Conservation (phyloP, 92 coral and sea anemone species). For the Phenganax stokvisi region DNA sequence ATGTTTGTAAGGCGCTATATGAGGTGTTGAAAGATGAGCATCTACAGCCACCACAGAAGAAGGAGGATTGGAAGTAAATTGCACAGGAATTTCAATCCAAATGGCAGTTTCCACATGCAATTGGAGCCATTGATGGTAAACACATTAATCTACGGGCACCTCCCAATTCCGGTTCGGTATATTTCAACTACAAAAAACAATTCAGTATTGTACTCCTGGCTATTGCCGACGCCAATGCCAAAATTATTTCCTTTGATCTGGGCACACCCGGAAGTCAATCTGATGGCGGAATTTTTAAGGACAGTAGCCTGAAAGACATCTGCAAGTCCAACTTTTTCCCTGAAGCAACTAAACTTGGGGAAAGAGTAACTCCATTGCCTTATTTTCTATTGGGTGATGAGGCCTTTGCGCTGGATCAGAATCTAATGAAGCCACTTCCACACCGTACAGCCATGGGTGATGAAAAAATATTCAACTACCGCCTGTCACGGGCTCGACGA, state of each 20-base stretch:
- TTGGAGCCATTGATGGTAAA: conserved; percentile 66
- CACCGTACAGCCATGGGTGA: conserved; percentile 53
- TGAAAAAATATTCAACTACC: conserved; percentile 48
- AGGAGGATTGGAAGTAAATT: conserved; percentile 42
- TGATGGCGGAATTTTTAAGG: conserved; percentile 53
- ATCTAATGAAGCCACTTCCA: conserved; percentile 49
- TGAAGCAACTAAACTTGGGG: neutral
- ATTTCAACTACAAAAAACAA: conserved; percentile 56
- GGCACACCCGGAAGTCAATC: conserved; percentile 52
- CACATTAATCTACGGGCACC: conserved; percentile 53
- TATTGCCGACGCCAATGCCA: conserved; percentile 50
- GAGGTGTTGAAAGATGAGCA: no score
- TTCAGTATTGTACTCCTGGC: conserved; percentile 56
- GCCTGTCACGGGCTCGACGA: conserved; percentile 42
- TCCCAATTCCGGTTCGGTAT: conserved; percentile 52
- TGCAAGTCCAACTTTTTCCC: conserved; percentile 48
- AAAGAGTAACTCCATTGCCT: neutral
- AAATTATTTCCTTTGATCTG: conserved; percentile 43
- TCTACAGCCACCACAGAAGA: no score
- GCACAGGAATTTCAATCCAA: conserved; percentile 48
- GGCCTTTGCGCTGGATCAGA: conserved; percentile 57
- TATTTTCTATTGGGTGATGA: conserved; percentile 56
- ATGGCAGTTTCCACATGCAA: conserved; percentile 60
- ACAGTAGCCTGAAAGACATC: conserved; percentile 20
- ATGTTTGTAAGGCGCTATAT: no score